Evolutionary conservation across 2,888 invertebrate species (phyloP), one percentile per base, ranked within the genome.

Genomic region (Seira ritae): DNA sequence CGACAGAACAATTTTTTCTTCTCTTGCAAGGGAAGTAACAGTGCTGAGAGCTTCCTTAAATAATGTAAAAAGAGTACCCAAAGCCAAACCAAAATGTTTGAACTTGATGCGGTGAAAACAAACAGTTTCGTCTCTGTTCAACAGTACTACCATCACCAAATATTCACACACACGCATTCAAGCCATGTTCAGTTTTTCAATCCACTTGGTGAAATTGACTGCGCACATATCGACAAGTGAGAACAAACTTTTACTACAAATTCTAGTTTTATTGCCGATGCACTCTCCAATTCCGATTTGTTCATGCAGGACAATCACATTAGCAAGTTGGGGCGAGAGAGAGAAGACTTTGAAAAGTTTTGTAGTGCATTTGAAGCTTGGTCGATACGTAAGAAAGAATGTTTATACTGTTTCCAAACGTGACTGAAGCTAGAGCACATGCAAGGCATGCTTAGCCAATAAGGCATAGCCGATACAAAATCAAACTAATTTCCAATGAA

Each of bases 351-450:
- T 3, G 6, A 55, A 55, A 55, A 55, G 55, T 55, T 55, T 42
- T 8, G 42, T 42, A n/a, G n/a, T 31, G 31, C 31, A 31, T 8
- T n/a, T 31, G 31, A 31, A 31, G 31, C 31, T 31, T 31, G 31
- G 8, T 31, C 8, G 31, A 31, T 31, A 8, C 31, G 3, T 31
- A 31, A 31, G 8, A 31, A n/a, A n/a, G n/a, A n/a, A n/a, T n/a
- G 31, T 31, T 31, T 31, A 55, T 55, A 55, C 55, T 15, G 55
- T 55, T 55, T 55, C 55, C 55, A 55, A 55, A 55, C 55, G 55
- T 55, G 55, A 55, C 55, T 55, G 12, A 55, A 55, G 55, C n/a
- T 55, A 55, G 55, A 55, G 55, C 55, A 55, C 55, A 55, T 31
- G 8, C 31, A 8, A 31, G 8, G 8, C 31, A 31, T 31, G 31